These are phyloP conservation scores for Sarcophaga peregrina DNA, from an alignment of 1,140 invertebrate species.

Conservation along the genomic window DNA sequence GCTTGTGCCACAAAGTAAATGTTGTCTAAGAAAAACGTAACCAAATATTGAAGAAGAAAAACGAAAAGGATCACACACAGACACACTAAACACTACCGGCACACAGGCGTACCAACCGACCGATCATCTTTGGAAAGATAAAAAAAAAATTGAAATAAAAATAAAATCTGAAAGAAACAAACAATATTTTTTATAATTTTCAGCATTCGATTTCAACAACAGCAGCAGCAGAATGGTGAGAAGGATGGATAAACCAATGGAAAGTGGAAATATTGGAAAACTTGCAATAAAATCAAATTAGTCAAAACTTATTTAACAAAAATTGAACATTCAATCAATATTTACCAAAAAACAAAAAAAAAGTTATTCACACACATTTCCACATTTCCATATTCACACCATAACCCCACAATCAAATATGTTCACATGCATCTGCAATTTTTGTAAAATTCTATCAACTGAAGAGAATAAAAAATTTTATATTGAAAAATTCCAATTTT, in stretches of 20 bases:
- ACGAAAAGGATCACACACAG: no score
- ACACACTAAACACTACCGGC: background rate
- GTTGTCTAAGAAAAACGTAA: background rate
- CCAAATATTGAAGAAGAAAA: background rate
- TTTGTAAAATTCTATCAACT: slow-evolving; percentile 8
- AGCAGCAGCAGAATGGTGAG: background rate
- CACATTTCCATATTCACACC: no score
- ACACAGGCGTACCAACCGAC: background rate
- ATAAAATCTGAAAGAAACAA: no score
- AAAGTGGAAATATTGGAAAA: background rate
- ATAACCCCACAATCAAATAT: no score
- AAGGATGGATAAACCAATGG: no score
- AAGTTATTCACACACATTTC: background rate
- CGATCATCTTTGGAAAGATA: background rate
- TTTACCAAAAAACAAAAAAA: background rate
- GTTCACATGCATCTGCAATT: background rate
- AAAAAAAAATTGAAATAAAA: background rate
- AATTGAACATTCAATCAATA: slow-evolving; percentile 27
- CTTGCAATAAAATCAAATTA: slow-evolving; percentile 6
- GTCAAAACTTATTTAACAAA: slow-evolving; percentile 17
- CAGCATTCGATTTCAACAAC: no score
- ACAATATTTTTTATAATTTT: no score
- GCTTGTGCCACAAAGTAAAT: slow-evolving; percentile 15
- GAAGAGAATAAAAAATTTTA: background rate
- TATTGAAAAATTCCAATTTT: no score